Evolutionary conservation across 92 coral and sea anemone species (phyloP).

Genomic region (Porites divaricata): DNA sequence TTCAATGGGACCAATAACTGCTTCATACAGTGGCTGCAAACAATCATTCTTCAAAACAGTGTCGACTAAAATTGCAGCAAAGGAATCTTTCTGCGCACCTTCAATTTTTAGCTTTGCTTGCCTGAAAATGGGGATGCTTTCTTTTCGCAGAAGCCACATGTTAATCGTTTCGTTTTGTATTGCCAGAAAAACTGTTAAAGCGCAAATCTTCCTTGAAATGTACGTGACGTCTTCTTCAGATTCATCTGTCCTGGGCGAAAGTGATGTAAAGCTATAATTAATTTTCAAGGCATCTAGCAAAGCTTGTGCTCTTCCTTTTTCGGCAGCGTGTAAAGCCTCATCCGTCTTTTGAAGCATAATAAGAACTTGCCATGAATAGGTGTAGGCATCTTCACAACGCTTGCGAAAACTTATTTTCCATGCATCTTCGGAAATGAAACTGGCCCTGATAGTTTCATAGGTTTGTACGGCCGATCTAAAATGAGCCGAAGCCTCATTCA

Average conservation of each 20-base stretch:
- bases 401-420: conserved; percentile 3
- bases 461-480: background rate
- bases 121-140: too few species aligned
- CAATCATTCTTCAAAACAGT: background rate
- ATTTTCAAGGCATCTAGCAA: background rate
- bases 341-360: background rate
- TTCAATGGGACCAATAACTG: background rate
- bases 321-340: background rate
- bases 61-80: background rate
- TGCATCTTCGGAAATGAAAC: background rate
- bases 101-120: too few species aligned
- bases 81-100: too few species aligned
- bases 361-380: background rate
- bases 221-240: background rate
- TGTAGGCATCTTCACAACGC: background rate
- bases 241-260: background rate
- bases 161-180: too few species aligned
- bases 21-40: background rate
- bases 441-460: background rate
- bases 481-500: background rate
- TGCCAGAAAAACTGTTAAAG: too few species aligned
- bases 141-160: too few species aligned
- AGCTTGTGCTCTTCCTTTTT: conserved; percentile 3
- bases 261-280: background rate
- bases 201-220: too few species aligned